Evolutionary conservation across 2,113 vertebrate genomes (phyloP).

Genomic region (Todiramphus chloris): DNA sequence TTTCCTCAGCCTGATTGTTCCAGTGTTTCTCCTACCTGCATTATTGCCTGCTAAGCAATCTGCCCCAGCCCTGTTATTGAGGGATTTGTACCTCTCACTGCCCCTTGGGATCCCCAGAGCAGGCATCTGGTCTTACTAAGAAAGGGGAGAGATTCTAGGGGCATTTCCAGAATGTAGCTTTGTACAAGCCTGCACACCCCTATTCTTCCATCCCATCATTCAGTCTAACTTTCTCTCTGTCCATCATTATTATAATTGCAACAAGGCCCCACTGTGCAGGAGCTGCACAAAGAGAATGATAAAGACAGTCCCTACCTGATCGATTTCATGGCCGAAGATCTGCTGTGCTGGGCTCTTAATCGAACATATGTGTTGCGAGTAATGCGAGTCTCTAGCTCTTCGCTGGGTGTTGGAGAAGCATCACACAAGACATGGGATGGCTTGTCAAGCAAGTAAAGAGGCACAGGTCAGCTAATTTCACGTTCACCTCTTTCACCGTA

Average conservation of each 20-base stretch:
- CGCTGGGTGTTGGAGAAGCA: not conserved
- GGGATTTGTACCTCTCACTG: not conserved
- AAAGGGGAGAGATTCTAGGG: not conserved
- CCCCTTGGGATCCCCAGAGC: not conserved
- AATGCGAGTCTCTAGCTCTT: not conserved
- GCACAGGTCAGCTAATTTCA: not conserved
- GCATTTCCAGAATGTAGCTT: not conserved
- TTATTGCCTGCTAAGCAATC: not conserved
- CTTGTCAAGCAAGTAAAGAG: not conserved
- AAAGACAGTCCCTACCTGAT: constrained; percentile 15
- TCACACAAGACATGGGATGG: not conserved
- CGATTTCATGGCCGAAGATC: not conserved
- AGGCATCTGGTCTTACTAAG: not conserved
- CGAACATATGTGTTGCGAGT: not conserved
- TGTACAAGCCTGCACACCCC: not conserved
- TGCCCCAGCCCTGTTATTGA: not conserved
- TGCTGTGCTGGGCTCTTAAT: not conserved
- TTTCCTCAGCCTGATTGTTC: not conserved
- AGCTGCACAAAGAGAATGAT: not conserved
- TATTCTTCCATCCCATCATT: not conserved
- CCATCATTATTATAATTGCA: not conserved
- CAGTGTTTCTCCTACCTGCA: not conserved
- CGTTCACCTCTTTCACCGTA: not conserved
- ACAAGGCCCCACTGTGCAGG: not conserved
- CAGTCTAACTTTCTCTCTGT: not conserved